phyloP scores from a whole-genome alignment of 2,888 invertebrate genomes.

The Sphaerophoria taeniata region DNA sequence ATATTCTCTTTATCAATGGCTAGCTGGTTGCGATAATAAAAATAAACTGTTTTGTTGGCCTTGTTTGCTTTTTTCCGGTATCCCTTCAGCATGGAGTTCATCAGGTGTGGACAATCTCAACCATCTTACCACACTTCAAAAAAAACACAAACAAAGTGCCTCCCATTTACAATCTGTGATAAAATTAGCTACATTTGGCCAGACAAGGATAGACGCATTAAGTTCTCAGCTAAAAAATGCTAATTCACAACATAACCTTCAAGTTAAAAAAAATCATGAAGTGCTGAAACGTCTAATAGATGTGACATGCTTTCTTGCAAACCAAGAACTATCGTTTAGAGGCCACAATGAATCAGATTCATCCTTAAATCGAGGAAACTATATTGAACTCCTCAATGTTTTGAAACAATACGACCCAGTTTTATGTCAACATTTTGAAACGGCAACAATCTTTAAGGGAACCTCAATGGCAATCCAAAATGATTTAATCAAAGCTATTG shows the following conservation, averaged over 20 bases:
- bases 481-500: too few species aligned
- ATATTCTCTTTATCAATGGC: background rate
- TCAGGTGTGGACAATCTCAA: conserved; percentile 21
- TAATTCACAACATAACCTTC: conserved; percentile 40
- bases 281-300: conserved; percentile 37
- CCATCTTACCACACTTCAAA: background rate
- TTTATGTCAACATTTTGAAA: too few species aligned
- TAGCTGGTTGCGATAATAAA: conserved; percentile 33
- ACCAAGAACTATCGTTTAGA: conserved; percentile 5
- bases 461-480: too few species aligned
- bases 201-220: conserved; percentile 11
- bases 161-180: conserved; percentile 29
- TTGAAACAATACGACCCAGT: too few species aligned
- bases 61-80: conserved; percentile 25
- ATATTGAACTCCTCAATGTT: too few species aligned
- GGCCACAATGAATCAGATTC: too few species aligned
- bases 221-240: too few species aligned
- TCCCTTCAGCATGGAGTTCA: conserved; percentile 10
- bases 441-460: too few species aligned
- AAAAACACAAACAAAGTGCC: conserved; percentile 11
- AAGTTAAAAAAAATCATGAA: conserved; percentile 41
- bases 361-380: too few species aligned
- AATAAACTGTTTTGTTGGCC: conserved; percentile 33
- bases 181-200: conserved; percentile 33
- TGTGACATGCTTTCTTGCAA: conserved; percentile 31